Evolutionary conservation across 2,888 invertebrate species (phyloP).

Genomic region (Drosophila helvetica): DNA sequence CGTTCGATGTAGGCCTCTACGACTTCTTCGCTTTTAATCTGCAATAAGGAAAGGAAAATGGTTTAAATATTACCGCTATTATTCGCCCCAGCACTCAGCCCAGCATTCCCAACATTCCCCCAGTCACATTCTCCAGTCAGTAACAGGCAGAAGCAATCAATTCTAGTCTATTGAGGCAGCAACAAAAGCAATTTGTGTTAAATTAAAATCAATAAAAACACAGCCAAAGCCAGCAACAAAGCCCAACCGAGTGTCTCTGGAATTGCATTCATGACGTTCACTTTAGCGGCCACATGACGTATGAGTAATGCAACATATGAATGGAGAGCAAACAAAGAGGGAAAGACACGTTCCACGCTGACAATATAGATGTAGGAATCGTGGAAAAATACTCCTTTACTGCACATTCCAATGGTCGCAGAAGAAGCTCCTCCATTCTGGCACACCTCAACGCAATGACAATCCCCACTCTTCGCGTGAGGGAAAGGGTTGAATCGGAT

Average conservation of each 20-base stretch:
- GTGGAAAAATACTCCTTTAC: not conserved
- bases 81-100: not conserved
- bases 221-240: conserved; percentile 18
- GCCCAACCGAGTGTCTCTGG: not conserved
- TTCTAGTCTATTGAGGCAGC: conserved; percentile 48
- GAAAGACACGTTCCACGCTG: not conserved
- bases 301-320: conserved; percentile 56
- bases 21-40: conserved; percentile 89
- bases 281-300: conserved; percentile 37
- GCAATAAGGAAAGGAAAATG: conserved; percentile 66
- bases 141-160: conserved; percentile 15
- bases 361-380: not conserved
- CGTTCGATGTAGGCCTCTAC: conserved; percentile 90
- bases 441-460: not conserved
- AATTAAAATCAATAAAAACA: conserved; percentile 71
- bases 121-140: not conserved
- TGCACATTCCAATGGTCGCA: too few relatives aligned
- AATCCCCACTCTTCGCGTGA: not conserved
- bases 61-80: conserved; percentile 1
- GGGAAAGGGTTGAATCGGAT: not conserved
- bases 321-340: not conserved
- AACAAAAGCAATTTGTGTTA: conserved; percentile 60
- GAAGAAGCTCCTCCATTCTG: not conserved
- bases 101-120: conserved; percentile 32
- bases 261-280: conserved; percentile 52